Evolutionary conservation across 2,113 vertebrate genomes (phyloP), one percentile per base, ranked within the genome.

Genomic region (Monopterus albus): DNA sequence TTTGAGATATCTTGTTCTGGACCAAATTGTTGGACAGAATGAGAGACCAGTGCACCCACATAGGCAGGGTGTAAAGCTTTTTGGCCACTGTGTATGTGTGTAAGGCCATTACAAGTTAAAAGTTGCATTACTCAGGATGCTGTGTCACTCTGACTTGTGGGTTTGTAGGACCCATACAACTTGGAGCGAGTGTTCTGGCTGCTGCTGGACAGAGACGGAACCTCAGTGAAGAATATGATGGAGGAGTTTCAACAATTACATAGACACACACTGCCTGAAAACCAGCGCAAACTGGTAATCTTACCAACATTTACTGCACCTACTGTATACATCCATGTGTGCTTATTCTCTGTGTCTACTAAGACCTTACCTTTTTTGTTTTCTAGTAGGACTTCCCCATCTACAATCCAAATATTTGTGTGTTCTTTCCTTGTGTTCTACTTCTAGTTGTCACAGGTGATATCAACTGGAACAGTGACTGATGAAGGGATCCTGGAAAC

Each of bases 121-220:
- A 13, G 17, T 12, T 45, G 6, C n/a, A 15, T 26, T 43, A 15
- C 26, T 11, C n/a, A n/a, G n/a, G n/a, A 38, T 26, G 7, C 2
- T 29, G 43, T 67, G 36, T 63, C n/a, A n/a, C 33, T 7, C 6
- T 73, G 18, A 12, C 53, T 50, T 17, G 15, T 11, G 61, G 51
- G 7, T 28, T 14, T 53, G 1, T 50, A 98, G 97, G 95, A 97
- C 28, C 96, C 97, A 1, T 98, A 98, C 87, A 99, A 98, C 49
- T 82, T 98, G 94, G 97, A 99, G 90, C 94, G 97, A 56, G 87
- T 98, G 60, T 95, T 98, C 74, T 98, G 96, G 96, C 75, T 98
- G 60, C 84, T 96, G 14, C 93, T 94, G 0, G 94, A 83, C 18
- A 88, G 72, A 14, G 83, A 97, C 20, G 81, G 91, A 10, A 1